Evolutionary conservation across 1,140 invertebrate species (phyloP), one percentile per base, ranked within the genome.

Genomic region (Cydia amplana): DNA sequence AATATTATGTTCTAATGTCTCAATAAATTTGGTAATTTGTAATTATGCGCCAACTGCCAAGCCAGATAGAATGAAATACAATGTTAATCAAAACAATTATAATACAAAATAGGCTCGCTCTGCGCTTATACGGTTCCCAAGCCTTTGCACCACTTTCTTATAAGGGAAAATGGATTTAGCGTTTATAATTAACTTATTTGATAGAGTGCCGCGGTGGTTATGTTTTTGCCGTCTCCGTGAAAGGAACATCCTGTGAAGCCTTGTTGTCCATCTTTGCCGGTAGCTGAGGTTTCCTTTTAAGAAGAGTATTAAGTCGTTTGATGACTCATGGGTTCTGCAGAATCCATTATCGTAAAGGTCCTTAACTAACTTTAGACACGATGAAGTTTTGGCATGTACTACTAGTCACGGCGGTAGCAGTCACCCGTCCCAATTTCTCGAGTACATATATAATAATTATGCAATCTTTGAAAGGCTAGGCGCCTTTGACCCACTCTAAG

Each of bases 161-260:
- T 25, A 64, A 64, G 60, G 60, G 23, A 64, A 64, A 23, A 64
- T 64, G 60, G 25, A 64, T 64, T 23, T 64, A 25, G 9, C 25
- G 20, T 64, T 25, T 23, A 64, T 64, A 64, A 64, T 64, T 64
- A 28, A 64, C 60, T 25, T 64, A 64, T 64, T 28, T 64, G 55
- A 60, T 60, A 23, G 4, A 46, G 20, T 28, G 23, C 25, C 25
- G 60, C 20, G 20, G 9, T 18, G 25, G n/a, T 64, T 64, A 60
- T 25, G 18, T 64, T 64, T 64, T 64, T 64, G 20, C 60, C 12
- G 60, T 20, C 7, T 9, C 60, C 60, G 7, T 64, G 12, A 64
- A 64, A 64, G 60, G 60, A 28, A 25, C 18, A 60, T 7, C 60
- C 20, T 64, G 60, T 23, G 23, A 64, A 23, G 25, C 23, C 60